Conservation (phyloP, 92 coral and sea anemone genomes). For the Actinernus sp. region DNA sequence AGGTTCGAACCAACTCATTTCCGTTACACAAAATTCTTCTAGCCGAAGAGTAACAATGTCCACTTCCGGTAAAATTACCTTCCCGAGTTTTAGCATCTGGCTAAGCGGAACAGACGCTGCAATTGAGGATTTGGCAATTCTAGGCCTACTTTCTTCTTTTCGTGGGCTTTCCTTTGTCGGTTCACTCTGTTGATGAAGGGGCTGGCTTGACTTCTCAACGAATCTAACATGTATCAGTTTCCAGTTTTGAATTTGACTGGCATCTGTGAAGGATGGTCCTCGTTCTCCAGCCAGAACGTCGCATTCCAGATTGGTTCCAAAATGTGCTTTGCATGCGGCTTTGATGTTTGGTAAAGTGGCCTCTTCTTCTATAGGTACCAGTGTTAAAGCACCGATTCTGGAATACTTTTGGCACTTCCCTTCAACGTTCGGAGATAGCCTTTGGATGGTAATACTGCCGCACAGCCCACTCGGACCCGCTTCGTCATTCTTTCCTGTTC, state of each 20-base stretch:
- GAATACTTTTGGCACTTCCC: constrained; percentile 58
- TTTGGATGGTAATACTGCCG: constrained; percentile 49
- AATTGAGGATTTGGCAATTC: neutral
- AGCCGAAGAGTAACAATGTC: constrained; percentile 52
- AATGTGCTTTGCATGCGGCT: constrained; percentile 53
- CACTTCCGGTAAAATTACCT: constrained; percentile 46
- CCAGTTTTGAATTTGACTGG: too few relatives aligned
- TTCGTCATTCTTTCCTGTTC: constrained; percentile 21
- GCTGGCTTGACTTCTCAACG: constrained; percentile 1
- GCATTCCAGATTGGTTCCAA: constrained; percentile 29
- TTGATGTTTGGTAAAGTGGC: constrained; percentile 45
- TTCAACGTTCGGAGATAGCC: constrained; percentile 57
- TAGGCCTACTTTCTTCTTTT: neutral
- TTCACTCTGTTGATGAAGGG: too few relatives aligned
- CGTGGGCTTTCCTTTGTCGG: constrained; percentile 18
- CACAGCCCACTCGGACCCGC: constrained; percentile 1
- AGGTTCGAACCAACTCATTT: constrained; percentile 55
- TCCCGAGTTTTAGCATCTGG: constrained; percentile 56
- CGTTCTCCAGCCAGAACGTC: constrained; percentile 47
- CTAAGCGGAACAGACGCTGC: constrained; percentile 49
- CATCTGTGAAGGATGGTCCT: too few relatives aligned
- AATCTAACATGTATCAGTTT: constrained; percentile 50
- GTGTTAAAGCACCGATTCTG: too few relatives aligned
- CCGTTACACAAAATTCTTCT: constrained; percentile 43
- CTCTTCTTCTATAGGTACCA: constrained; percentile 49